Base-by-base conservation (phyloP, 2,797 vertebrate genomes). In the Hypotaenidia philippensis region DNA sequence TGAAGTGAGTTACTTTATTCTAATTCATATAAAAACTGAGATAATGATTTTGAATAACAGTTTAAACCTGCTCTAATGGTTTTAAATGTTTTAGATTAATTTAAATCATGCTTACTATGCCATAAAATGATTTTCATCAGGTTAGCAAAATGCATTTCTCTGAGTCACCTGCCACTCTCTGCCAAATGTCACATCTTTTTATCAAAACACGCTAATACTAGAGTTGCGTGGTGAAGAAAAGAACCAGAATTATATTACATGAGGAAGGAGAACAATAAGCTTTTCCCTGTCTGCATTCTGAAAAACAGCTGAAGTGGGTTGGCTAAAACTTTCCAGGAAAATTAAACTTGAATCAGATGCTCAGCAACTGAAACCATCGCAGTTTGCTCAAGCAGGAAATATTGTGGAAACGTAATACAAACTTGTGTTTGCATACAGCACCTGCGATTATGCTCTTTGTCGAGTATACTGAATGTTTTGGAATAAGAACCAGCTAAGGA, bases 71-170 rank as follows among this genome's bases (percentile, higher is more conserved):
- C 41, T 91, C 10, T 84, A 79, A 40, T 81, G 34, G 6, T 76
- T 90, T 82, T 13, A 69, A 84, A 59, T 86, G 38, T 56, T 83
- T 87, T 40, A 65, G 25, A 34, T 19, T 75, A 1, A 79, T 81
- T 75, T 57, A 90, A 79, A 32, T 72, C 40, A 63, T 59, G 59
- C 56, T 91, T 84, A 55, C 59, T 63, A 52, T 85, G 75, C 55
- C 68, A 66, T 87, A 79, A 92, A 85, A 70, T 52, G 9, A 75
- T 96, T 93, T 85, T 94, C 38, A 36, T 83, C 56, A 47, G 9
- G 29, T 78, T 88, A 75, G 50, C 23, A 72, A 88, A 94, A 93
- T 57, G 34, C 20, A 32, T 86, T 86, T 95, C 64, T 84, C 70
- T 72, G 50, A 72, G 34, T 95, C 83, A 94, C 26, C 66, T 92